These are phyloP conservation scores for Stegana nigrithorax DNA, from an alignment of 2,888 invertebrate species.

Conservation along the genomic window DNA sequence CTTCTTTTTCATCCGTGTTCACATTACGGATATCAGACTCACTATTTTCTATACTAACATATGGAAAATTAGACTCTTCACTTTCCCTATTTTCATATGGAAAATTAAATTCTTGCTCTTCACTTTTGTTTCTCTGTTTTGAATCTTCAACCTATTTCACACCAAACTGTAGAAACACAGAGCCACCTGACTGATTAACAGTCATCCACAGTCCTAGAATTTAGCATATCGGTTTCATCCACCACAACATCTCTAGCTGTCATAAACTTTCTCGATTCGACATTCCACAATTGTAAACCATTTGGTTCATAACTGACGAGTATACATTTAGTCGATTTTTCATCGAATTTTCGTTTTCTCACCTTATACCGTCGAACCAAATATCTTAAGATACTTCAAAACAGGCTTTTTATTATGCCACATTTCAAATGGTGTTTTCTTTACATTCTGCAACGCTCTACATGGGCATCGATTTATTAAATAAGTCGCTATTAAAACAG, in stretches of 20 bases:
- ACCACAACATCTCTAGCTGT: constrained; percentile 35
- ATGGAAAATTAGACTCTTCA: constrained; percentile 4
- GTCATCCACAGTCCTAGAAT: constrained; percentile 27
- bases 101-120: background rate
- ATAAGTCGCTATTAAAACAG: no score
- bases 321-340: constrained; percentile 32
- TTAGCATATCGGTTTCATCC: constrained; percentile 30
- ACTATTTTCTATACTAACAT: constrained; percentile 18
- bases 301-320: constrained; percentile 24
- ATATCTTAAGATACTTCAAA: constrained; percentile 34
- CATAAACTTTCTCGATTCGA: constrained; percentile 26
- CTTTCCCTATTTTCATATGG: background rate
- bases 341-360: constrained; percentile 37
- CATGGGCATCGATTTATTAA: no score
- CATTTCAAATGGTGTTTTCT: constrained; percentile 3
- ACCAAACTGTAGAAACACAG: constrained; percentile 10
- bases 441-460: no score
- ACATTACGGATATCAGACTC: background rate
- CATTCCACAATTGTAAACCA: constrained; percentile 32
- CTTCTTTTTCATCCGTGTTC: background rate
- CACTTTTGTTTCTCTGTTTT: background rate
- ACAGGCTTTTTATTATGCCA: constrained; percentile 30
- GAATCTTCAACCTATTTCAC: background rate
- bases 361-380: constrained; percentile 34
- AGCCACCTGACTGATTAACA: background rate